Conservation (phyloP, 2,797 vertebrate genomes). For the Lepilemur septentrionalis region DNA sequence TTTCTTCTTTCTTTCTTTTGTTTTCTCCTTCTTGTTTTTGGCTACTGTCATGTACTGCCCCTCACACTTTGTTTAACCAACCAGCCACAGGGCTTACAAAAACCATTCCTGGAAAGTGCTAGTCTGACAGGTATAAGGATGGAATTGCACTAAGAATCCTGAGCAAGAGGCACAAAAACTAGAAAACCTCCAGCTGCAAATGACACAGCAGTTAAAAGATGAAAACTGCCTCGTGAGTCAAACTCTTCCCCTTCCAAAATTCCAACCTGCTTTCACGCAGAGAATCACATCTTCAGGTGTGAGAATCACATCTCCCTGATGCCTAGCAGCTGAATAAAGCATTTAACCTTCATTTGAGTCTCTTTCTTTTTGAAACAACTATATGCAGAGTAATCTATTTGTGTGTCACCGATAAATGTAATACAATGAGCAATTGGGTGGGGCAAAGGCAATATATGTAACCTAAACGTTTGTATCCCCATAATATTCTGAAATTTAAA, state of each 20-base stretch:
- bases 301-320: not conserved
- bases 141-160: not conserved
- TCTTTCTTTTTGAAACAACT: not conserved
- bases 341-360: not conserved
- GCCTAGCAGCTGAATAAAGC: not conserved
- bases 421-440: not conserved
- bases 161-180: not conserved
- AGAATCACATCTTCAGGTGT: not conserved
- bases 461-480: too few species aligned
- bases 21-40: not conserved
- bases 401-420: not conserved
- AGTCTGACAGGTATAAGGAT: not conserved
- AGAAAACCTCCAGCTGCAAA: not conserved
- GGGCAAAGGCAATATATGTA: too few species aligned
- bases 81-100: not conserved
- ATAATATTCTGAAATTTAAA: not conserved
- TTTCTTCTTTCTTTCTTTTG: too few species aligned
- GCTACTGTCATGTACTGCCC: accelerated
- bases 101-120: not conserved
- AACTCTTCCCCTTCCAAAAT: not conserved
- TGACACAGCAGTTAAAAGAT: not conserved
- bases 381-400: not conserved
- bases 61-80: not conserved
- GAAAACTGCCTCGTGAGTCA: not conserved
- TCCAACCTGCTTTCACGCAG: not conserved